phyloP scores from a whole-genome alignment of 2,113 vertebrate genomes.

The Sterrhoptilus dennistouni region DNA sequence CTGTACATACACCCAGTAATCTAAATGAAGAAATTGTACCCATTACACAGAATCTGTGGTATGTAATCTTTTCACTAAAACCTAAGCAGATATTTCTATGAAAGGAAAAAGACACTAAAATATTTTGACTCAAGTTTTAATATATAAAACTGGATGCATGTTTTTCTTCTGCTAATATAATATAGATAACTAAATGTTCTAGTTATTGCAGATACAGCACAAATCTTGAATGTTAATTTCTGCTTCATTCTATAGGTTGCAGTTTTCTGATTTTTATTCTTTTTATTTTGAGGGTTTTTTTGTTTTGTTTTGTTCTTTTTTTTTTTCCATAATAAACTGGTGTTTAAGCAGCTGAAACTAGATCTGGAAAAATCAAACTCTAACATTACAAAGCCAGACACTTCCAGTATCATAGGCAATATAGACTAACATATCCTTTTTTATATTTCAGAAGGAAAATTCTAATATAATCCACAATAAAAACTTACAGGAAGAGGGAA shows the following conservation, averaged over 20 bases:
- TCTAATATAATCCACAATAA: not conserved
- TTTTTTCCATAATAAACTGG: not conserved
- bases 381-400: not conserved
- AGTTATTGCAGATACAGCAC: not conserved
- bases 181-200: not conserved
- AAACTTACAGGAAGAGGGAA: not conserved
- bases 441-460: not conserved
- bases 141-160: fast-evolving
- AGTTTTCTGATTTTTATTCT: not conserved
- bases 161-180: not conserved
- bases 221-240: not conserved
- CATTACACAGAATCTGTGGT: not conserved
- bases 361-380: not conserved
- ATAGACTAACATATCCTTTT: not conserved
- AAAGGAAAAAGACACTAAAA: not conserved
- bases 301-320: not conserved
- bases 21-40: not conserved
- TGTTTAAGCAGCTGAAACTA: not conserved
- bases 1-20: not conserved
- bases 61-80: not conserved
- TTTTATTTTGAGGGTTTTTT: too few species aligned
- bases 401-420: not conserved
- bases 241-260: not conserved
- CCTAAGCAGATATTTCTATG: not conserved
- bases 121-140: not conserved